Evolutionary conservation across 37 sponge, comb jelly and placozoan genomes (phyloP).

Genomic region (Beroe ovata): DNA sequence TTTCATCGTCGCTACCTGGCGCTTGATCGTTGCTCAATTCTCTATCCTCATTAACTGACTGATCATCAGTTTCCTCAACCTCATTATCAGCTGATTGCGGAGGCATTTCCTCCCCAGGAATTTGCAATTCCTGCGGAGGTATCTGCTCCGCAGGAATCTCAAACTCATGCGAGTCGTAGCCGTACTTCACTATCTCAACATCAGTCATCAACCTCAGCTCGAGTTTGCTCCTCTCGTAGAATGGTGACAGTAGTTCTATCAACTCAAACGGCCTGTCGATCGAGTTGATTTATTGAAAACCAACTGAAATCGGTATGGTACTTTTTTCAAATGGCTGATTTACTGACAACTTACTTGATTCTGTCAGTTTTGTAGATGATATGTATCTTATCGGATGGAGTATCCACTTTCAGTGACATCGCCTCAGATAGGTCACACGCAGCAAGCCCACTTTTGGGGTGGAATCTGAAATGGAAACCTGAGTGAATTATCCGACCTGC

Average conservation of each 20-base stretch:
- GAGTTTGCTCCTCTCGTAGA: background rate
- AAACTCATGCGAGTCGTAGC: slow-evolving; percentile 9
- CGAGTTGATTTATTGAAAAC: too few species aligned
- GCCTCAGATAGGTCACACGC: background rate
- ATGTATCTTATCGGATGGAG: slow-evolving; percentile 8
- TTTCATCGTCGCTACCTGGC: too few species aligned
- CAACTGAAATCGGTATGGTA: too few species aligned
- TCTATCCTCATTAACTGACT: too few species aligned
- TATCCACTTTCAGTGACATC: slow-evolving; percentile 2
- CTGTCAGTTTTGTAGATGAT: slow-evolving; percentile 23
- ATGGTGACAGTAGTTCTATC: background rate
- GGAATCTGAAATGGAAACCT: slow-evolving; percentile 34
- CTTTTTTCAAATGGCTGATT: too few species aligned
- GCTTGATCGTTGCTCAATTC: too few species aligned
- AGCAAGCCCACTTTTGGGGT: slow-evolving; percentile 1
- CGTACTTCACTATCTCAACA: slow-evolving; percentile 35
- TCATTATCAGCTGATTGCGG: background rate
- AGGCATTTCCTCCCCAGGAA: too few species aligned
- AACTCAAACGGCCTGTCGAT: background rate
- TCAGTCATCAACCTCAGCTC: slow-evolving; percentile 25
- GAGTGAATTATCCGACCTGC: too few species aligned
- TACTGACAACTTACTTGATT: slow-evolving; percentile 32
- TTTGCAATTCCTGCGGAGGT: too few species aligned
- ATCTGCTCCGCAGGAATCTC: too few species aligned
- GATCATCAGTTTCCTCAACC: too few species aligned